phyloP scores from a whole-genome alignment of 2,888 invertebrate genomes.

The Troilus luridus region DNA sequence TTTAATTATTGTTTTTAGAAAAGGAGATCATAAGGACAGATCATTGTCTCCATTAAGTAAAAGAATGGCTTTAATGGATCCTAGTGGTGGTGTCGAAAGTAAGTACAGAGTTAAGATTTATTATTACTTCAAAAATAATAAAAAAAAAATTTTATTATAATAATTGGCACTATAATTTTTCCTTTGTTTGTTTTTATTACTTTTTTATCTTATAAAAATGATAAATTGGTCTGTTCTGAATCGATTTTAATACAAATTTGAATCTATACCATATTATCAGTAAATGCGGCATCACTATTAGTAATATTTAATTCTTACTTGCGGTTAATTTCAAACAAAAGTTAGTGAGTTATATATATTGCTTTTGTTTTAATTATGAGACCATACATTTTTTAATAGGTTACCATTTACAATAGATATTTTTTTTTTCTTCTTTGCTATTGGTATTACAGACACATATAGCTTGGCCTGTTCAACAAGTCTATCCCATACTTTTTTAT shows the following conservation, averaged over 20 bases:
- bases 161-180: neutral
- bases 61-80: constrained; percentile 82
- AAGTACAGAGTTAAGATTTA: neutral
- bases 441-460: too few relatives aligned
- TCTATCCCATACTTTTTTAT: too few relatives aligned
- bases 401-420: too few relatives aligned
- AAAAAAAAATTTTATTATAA: neutral
- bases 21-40: constrained; percentile 71
- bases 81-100: constrained; percentile 66
- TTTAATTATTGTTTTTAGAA: constrained; percentile 67
- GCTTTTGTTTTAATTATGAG: too few relatives aligned
- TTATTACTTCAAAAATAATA: neutral
- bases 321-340: neutral
- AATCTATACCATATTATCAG: too few relatives aligned
- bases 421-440: too few relatives aligned
- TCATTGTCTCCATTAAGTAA: constrained; percentile 87
- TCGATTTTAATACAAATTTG: too few relatives aligned
- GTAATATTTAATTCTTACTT: neutral
- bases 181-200: neutral
- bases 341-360: neutral
- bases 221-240: neutral
- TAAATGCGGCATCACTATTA: neutral
- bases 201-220: neutral
- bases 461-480: too few relatives aligned
- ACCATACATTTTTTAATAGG: too few relatives aligned